These are phyloP conservation scores for Microtus pennsylvanicus DNA, from an alignment of 2,113 vertebrate species.

Conservation along the genomic window DNA sequence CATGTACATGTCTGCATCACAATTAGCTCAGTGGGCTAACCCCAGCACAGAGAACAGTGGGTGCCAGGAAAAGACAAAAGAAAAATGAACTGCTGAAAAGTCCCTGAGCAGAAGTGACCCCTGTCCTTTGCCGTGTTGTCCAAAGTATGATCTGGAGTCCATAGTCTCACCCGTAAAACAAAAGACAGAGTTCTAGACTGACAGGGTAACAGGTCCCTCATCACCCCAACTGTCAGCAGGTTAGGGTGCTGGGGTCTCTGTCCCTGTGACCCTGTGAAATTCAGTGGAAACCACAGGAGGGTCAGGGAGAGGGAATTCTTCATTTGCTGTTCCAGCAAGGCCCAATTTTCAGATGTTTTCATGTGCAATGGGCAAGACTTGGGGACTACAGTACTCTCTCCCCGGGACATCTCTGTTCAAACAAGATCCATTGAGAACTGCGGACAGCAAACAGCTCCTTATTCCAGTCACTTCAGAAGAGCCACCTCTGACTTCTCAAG, in stretches of 20 bases:
- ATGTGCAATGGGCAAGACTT: neutral
- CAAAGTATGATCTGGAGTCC: neutral
- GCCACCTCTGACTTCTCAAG: slow-evolving; percentile 55
- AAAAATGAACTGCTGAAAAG: neutral
- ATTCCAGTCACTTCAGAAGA: slow-evolving; percentile 57
- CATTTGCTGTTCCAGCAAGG: slow-evolving; percentile 19
- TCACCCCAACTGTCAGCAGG: neutral
- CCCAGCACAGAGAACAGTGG: neutral
- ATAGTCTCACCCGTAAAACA: neutral
- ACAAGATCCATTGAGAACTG: slow-evolving; percentile 17
- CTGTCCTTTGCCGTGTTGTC: neutral
- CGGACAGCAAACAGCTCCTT: slow-evolving; percentile 58
- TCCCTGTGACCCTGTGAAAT: neutral
- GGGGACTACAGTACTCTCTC: neutral
- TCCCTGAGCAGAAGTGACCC: neutral
- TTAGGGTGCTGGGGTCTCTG: neutral
- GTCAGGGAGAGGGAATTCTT: neutral
- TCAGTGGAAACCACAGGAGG: slow-evolving; percentile 17
- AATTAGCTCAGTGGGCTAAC: neutral
- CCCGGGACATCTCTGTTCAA: neutral
- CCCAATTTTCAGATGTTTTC: neutral
- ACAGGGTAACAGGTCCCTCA: neutral
- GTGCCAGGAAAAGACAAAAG: neutral
- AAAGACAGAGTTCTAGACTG: neutral
- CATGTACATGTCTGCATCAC: neutral